These are phyloP conservation scores for Drosophila pruinosa DNA, from an alignment of 1,140 invertebrate genomes.

Conservation along the genomic window DNA sequence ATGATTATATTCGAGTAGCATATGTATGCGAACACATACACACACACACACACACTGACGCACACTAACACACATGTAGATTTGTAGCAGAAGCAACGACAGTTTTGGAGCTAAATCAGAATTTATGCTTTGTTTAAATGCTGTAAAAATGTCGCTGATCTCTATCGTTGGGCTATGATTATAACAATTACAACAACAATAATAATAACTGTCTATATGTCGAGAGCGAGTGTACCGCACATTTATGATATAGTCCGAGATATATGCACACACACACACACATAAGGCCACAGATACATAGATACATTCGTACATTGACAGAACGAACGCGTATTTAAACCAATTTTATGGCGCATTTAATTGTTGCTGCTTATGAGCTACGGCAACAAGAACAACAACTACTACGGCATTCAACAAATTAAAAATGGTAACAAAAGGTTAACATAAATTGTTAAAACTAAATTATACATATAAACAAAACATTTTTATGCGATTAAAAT, in stretches of 20 bases:
- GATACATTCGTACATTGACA: conserved; percentile 11
- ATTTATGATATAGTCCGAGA: conserved; percentile 42
- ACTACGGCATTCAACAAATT: conserved; percentile 51
- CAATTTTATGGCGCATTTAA: conserved; percentile 79
- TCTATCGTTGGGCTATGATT: conserved; percentile 73
- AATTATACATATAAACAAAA: conserved; percentile 82
- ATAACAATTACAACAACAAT: conserved; percentile 55
- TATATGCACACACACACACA: conserved; percentile 12
- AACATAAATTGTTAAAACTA: conserved; percentile 80
- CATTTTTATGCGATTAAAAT: conserved; percentile 80
- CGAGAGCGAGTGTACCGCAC: conserved; percentile 12
- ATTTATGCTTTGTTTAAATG: conserved; percentile 81
- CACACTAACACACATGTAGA: not conserved
- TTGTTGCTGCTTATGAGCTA: conserved; percentile 77
- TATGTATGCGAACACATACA: conserved; percentile 31
- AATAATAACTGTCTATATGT: conserved; percentile 75
- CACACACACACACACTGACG: conserved; percentile 25
- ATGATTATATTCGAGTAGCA: conserved; percentile 50
- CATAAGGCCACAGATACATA: conserved; percentile 1
- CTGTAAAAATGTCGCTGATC: conserved; percentile 80
- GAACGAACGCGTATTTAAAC: conserved; percentile 69
- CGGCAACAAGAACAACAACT: conserved; percentile 19
- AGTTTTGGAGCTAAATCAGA: conserved; percentile 77
- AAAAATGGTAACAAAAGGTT: conserved; percentile 81
- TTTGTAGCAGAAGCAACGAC: conserved; percentile 39